phyloP scores from a whole-genome alignment of 2,797 vertebrate genomes.

The Girardinus metallicus region DNA sequence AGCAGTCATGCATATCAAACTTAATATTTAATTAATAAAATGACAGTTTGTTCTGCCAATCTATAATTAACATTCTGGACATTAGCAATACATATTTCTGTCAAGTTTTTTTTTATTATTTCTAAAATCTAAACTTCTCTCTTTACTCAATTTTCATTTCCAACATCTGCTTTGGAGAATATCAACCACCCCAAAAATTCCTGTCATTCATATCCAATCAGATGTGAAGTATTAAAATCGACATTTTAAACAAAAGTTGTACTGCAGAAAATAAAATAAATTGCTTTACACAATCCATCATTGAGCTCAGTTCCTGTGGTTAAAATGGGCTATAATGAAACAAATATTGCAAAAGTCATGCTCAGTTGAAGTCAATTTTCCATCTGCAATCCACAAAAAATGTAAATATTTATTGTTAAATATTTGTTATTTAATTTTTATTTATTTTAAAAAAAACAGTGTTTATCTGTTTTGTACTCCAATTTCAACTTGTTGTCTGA shows the following conservation, averaged over 20 bases:
- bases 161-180: not conserved
- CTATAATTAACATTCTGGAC: not conserved
- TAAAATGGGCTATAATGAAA: slow-evolving; percentile 9
- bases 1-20: not conserved
- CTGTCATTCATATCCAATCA: not conserved
- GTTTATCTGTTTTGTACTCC: not conserved
- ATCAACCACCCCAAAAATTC: not conserved
- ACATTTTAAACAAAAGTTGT: not conserved
- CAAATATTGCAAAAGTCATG: not conserved
- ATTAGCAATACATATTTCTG: not conserved
- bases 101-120: not conserved
- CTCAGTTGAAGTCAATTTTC: slow-evolving; percentile 6
- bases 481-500: not conserved
- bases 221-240: not conserved
- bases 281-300: not conserved
- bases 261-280: not conserved
- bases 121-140: not conserved
- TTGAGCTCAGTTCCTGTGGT: not conserved
- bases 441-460: no score
- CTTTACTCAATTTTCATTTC: not conserved
- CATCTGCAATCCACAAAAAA: not conserved
- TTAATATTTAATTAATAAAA: not conserved
- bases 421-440: no score
- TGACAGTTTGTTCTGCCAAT: not conserved
- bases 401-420: no score